Base-by-base conservation (phyloP, 1,140 invertebrate species). In the Cyrtorhinus lividipennis region DNA sequence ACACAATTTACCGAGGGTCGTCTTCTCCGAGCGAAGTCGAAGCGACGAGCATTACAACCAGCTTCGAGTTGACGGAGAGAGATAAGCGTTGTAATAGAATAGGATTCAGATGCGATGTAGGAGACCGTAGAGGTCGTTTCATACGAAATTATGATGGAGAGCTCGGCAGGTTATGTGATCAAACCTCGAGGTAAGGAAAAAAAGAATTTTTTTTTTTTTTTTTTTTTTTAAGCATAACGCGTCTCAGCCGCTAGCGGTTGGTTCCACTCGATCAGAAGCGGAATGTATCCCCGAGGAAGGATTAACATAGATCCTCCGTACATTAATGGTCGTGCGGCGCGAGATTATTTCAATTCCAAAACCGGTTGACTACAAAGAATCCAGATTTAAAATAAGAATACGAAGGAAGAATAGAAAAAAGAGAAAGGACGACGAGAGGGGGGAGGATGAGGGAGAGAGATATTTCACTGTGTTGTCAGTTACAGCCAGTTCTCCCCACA, bases 381-480 rank as follows among this genome's bases (percentile, higher is more conserved):
- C 62, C 62, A 63, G 62, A 63, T 63, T 63, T 63, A 56, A 63
- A 63, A 63, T 63, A 63, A 64, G 62, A 64, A 64, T 45, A 59
- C 25, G 57, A 64, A 24, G 13, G 56, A 48, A 26, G 24, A 57
- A 59, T 45, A 26, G 58, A 61, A 59, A 57, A 48, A 53, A 60
- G 26, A 59, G 57, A 48, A 30, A 59, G 30, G 25, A 53, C 15
- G 58, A 26, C n/a, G 58, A 26, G 58, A 15, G 12, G 12, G 58
- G 15, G 26, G 27, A 10, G 58, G 58, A 30, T 24, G 26, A 30
- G 58, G 58, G 58, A 57, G 25, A 59, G 58, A 59, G 58, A 59
- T 59, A 59, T 59, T 59, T 59, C 58, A 59, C 58, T 30, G 58
- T 27, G 58, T 59, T 59, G 60, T 61, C 60, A 45, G 60, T 45